Percentiles rank a stretch among this genome's conserved stretches.
phyloP scores from a whole-genome alignment of 1,140 invertebrate genomes.

The Brachionus rubens region DNA sequence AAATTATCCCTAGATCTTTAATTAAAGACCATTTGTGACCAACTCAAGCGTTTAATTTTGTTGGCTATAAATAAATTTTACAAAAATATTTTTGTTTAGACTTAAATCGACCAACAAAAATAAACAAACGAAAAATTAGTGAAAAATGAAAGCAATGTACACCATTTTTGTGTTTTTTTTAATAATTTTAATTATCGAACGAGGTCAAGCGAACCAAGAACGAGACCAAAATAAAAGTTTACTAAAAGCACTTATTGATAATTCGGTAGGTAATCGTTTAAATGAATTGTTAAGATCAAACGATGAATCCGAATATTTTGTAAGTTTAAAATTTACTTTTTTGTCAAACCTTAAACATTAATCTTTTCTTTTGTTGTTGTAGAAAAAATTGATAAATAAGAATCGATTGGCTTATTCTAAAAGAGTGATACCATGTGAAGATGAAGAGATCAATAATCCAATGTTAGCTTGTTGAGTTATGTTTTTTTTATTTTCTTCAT shows the following conservation, averaged over 20 bases:
- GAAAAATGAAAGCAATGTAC: too few species aligned
- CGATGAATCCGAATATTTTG: not conserved
- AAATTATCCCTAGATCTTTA: too few species aligned
- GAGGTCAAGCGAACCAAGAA: not conserved
- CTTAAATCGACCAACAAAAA: too few species aligned
- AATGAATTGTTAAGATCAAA: not conserved
- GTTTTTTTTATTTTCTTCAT: not conserved
- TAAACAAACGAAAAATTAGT: too few species aligned
- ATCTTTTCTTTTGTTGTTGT: too few species aligned
- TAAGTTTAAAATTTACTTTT: not conserved
- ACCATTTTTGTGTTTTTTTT: too few species aligned
- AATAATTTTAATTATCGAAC: too few species aligned
- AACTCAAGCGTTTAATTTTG: too few species aligned
- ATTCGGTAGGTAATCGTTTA: not conserved
- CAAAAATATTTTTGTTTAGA: too few species aligned
- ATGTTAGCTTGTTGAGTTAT: not conserved
- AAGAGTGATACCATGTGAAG: slow-evolving; percentile 2
- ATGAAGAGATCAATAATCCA: slow-evolving; percentile 14
- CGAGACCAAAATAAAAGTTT: not conserved
- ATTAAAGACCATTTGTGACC: too few species aligned
- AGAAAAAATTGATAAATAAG: not conserved
- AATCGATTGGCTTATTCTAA: not conserved
- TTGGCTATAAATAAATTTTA: too few species aligned
- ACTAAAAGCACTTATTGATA: not conserved
- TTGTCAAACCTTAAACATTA: too few species aligned